Conservation (phyloP, 1,140 invertebrate species). For the Pentalonia nigronervosa region DNA sequence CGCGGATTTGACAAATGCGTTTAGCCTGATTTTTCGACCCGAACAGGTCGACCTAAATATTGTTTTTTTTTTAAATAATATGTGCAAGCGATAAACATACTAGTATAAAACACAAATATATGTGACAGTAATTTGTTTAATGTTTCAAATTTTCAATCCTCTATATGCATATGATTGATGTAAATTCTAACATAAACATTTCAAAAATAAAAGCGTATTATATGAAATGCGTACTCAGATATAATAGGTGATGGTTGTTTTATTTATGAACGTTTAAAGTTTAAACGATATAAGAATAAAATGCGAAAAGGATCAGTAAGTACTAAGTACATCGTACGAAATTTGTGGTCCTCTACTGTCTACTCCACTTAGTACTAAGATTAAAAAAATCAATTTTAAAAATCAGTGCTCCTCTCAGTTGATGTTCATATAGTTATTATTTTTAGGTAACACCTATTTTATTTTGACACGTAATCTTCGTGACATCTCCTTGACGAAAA, state of each 20-base stretch:
- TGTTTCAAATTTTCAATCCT: not conserved
- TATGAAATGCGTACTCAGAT: not conserved
- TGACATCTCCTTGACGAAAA: not conserved
- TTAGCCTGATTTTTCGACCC: not conserved
- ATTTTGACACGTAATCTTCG: not conserved
- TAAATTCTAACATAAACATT: not conserved
- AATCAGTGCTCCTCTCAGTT: not conserved
- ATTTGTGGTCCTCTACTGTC: not conserved
- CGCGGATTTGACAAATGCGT: not conserved
- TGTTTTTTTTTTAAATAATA: not conserved
- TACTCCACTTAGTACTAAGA: not conserved
- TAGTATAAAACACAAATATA: not conserved
- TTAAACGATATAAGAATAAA: not conserved
- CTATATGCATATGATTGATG: not conserved
- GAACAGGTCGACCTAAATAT: not conserved
- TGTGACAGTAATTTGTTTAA: not conserved
- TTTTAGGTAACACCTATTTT: not conserved
- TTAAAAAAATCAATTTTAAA: not conserved
- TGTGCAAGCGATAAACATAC: not conserved
- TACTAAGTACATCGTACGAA: not conserved
- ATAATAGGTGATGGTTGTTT: not conserved
- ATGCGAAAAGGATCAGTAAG: not conserved
- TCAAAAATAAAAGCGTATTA: not conserved
- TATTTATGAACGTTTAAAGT: too few species aligned
- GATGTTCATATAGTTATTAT: not conserved